These are phyloP conservation scores for Catharus fuscescens DNA, from an alignment of 2,113 vertebrate genomes.

Conservation along the genomic window DNA sequence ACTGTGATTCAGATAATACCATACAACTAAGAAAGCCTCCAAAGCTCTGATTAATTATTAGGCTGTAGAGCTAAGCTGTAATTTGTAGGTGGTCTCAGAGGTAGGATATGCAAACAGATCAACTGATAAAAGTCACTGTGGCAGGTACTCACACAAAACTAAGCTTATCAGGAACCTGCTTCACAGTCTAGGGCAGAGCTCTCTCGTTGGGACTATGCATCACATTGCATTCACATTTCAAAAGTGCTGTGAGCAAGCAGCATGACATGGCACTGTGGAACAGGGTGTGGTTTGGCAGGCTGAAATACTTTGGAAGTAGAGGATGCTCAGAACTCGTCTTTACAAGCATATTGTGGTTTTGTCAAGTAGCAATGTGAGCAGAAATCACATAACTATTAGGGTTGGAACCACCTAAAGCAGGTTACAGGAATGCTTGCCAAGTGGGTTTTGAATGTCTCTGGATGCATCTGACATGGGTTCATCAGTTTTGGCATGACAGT, in stretches of 20 bases:
- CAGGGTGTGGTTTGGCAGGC: not conserved
- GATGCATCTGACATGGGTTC: not conserved
- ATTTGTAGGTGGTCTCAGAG: not conserved
- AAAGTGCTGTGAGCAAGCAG: not conserved
- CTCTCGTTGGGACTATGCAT: accelerated
- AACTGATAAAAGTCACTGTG: not conserved
- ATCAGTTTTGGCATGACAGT: not conserved
- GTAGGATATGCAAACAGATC: not conserved
- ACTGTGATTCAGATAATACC: not conserved
- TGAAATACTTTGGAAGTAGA: not conserved
- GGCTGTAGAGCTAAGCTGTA: not conserved
- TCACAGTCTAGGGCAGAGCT: not conserved
- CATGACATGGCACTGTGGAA: not conserved
- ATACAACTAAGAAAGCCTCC: not conserved
- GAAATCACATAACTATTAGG: not conserved
- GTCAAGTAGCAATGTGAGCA: not conserved
- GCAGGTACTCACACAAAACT: not conserved
- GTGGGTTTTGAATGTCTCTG: not conserved
- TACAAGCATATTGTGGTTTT: not conserved
- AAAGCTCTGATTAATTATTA: not conserved
- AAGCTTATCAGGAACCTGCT: not conserved
- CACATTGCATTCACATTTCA: not conserved
- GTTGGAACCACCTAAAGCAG: not conserved
- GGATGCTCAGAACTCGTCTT: not conserved
- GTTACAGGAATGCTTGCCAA: not conserved